phyloP scores from a whole-genome alignment of 1,140 invertebrate species.

The Drosophila ercepeae region DNA sequence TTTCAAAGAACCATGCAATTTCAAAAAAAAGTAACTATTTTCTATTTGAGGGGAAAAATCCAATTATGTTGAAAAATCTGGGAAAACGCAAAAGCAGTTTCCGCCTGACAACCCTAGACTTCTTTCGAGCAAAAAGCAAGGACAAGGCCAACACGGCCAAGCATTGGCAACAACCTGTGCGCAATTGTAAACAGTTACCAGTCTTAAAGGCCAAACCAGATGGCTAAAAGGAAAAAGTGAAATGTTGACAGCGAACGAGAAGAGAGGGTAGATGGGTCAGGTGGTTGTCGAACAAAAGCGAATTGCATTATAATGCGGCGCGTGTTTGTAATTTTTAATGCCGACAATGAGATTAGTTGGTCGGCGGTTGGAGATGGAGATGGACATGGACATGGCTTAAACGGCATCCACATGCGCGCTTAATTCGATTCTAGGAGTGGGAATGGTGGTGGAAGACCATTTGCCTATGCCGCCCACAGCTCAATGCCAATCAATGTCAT shows the following conservation, averaged over 20 bases:
- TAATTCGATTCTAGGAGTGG: conserved; percentile 40
- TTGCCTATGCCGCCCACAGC: conserved; percentile 39
- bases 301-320: conserved; percentile 44
- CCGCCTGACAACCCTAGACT: background rate
- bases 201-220: background rate
- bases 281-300: conserved; percentile 38
- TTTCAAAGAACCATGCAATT: background rate
- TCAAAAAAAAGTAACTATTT: background rate
- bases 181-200: conserved; percentile 34
- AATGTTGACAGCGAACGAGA: conserved; percentile 4
- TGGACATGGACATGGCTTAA: conserved; percentile 23
- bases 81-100: conserved; percentile 11
- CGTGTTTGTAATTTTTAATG: conserved; percentile 61
- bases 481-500: conserved; percentile 59
- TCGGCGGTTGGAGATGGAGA: conserved; percentile 28
- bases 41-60: conserved; percentile 14
- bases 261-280: conserved; percentile 21
- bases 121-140: conserved; percentile 1
- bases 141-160: conserved; percentile 19
- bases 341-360: conserved; percentile 44
- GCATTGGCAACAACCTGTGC: conserved; percentile 32
- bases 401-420: conserved; percentile 46
- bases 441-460: conserved; percentile 11
- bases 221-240: conserved; percentile 18
- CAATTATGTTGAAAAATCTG: conserved; percentile 10